Evolutionary conservation across 2,888 invertebrate species (phyloP).

Genomic region (Oscheius sp.): DNA sequence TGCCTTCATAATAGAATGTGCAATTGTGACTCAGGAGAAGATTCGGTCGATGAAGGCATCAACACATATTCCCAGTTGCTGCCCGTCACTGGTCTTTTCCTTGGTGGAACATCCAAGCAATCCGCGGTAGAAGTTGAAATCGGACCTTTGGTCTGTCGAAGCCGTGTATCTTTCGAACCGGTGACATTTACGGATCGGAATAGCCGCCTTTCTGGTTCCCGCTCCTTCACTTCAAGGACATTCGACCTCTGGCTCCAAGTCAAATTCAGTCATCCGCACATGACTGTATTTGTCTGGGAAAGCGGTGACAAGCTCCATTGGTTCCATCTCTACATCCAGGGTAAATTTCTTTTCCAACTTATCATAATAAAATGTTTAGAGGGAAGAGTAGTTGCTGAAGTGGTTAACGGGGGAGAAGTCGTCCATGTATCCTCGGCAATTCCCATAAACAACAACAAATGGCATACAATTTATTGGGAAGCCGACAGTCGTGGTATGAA

Average conservation of each 20-base stretch:
- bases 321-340: slow-evolving; percentile 69
- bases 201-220: slow-evolving; percentile 61
- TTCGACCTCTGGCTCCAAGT: slow-evolving; percentile 66
- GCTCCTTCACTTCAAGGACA: slow-evolving; percentile 54
- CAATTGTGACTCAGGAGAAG: slow-evolving; percentile 70
- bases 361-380: neutral
- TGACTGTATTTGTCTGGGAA: slow-evolving; percentile 70
- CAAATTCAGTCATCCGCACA: slow-evolving; percentile 65
- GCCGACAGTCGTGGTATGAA: slow-evolving; percentile 48
- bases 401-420: slow-evolving; percentile 69
- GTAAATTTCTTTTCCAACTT: too few species aligned
- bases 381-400: slow-evolving; percentile 66
- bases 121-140: slow-evolving; percentile 65
- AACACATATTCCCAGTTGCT: slow-evolving; percentile 69
- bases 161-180: slow-evolving; percentile 63
- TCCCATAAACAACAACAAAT: slow-evolving; percentile 66
- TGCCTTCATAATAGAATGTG: slow-evolving; percentile 66
- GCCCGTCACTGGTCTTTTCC: slow-evolving; percentile 68
- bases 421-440: slow-evolving; percentile 60
- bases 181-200: slow-evolving; percentile 71
- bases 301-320: slow-evolving; percentile 68
- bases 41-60: slow-evolving; percentile 67
- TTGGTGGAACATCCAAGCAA: slow-evolving; percentile 67
- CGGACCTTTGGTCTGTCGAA: slow-evolving; percentile 64
- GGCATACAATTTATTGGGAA: slow-evolving; percentile 63